Evolutionary conservation across 2,113 vertebrate species (phyloP), one percentile per base, ranked within the genome.

Genomic region (Sminthopsis crassicaudata): DNA sequence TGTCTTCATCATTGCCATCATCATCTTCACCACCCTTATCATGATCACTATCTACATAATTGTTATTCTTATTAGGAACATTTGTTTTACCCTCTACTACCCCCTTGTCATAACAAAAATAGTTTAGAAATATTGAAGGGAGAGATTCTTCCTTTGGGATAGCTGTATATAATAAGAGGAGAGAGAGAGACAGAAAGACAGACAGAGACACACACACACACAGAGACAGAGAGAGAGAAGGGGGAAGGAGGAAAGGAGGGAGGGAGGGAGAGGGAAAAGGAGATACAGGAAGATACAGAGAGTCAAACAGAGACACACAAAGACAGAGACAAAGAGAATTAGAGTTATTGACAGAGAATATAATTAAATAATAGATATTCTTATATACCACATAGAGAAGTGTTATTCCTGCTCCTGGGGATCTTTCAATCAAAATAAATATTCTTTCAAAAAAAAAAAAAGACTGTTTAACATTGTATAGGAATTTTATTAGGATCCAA

Each of bases 301-400:
- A 9, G 9, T 88, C 55, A 57, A 48, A 91, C 0, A 90, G 96
- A 92, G 42, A 36, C 16, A 90, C 3, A 89, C 1, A 8, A 88
- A 89, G 55, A 89, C 16, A 89, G 19, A 91, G 92, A 55, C n/a
- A 91, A 0, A 90, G 96, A 92, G 42, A 36, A 11, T 54, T 60
- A 27, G 50, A 92, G 25, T 92, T 90, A 46, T 36, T 91, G 24
- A 96, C 67, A 76, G n/a, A 84, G 46, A 88, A 24, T 36, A 76
- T 92, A 92, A 93, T 90, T 93, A 95, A 91, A 46, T 60, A 3
- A 91, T 50, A 16, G 19, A 14, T 90, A 92, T 91, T 50, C 8
- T 50, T 94, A 93, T 3, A 1, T n/a, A 91, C 25, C 1, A 22
- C 60, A 12, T 30, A 76, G 36, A 76, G n/a, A 76, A n/a, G 3